phyloP scores from a whole-genome alignment of 2,113 vertebrate genomes.

The Hippocampus zosterae region DNA sequence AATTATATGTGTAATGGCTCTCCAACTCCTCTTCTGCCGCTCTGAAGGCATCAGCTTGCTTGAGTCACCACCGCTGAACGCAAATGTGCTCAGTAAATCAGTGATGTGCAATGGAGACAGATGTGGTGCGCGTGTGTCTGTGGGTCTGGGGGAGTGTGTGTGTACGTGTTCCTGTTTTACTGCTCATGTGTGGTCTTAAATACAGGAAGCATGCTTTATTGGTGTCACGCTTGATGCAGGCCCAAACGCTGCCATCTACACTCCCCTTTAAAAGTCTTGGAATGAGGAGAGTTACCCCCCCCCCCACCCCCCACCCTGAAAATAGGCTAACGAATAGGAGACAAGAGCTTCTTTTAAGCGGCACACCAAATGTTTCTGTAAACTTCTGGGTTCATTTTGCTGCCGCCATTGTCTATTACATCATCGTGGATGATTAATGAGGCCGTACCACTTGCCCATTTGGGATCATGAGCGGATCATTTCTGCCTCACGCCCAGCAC shows the following conservation, averaged over 20 bases:
- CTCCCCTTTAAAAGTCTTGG: not conserved
- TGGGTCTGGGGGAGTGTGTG: constrained; percentile 1
- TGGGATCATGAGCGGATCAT: no score
- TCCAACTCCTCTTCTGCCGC: constrained; percentile 53
- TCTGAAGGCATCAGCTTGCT: constrained; percentile 59
- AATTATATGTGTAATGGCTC: constrained; percentile 66
- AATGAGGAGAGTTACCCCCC: not conserved
- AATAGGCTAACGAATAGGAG: no score
- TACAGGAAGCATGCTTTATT: not conserved
- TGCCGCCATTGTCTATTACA: no score
- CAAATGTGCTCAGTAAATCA: constrained; percentile 51
- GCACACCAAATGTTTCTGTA: no score
- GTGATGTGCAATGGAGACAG: constrained; percentile 39
- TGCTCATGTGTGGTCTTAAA: not conserved
- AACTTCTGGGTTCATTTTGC: no score
- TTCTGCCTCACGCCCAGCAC: no score
- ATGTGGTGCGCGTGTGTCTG: constrained; percentile 17
- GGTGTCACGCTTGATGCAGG: not conserved
- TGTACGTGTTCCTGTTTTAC: not conserved
- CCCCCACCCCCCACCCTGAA: no score
- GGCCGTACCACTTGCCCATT: not conserved
- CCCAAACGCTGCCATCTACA: not conserved
- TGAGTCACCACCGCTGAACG: constrained; percentile 56
- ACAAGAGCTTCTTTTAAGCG: no score
- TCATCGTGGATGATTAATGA: no score